Percentiles rank a stretch among this genome's conserved stretches.
Conservation (phyloP, 2,888 invertebrate species). For the Liposcelis brunnea region DNA sequence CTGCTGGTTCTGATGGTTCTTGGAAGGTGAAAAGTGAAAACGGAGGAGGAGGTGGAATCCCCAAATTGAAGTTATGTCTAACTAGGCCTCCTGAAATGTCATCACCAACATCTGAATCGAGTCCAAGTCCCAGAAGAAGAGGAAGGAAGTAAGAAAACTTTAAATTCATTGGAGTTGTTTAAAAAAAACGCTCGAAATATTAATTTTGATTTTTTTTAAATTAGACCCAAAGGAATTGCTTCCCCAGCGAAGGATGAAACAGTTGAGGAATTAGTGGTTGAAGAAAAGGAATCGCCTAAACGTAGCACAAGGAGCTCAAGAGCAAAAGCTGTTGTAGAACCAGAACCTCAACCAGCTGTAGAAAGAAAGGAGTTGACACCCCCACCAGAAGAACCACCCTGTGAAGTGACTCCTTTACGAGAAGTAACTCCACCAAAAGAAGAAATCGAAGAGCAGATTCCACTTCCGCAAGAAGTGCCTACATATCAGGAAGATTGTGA, state of each 20-base stretch:
- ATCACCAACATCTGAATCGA: slow-evolving; percentile 14
- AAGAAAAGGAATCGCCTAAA: neutral
- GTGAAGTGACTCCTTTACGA: too few relatives aligned
- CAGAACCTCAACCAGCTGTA: slow-evolving; percentile 2
- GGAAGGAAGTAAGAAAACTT: slow-evolving; percentile 14
- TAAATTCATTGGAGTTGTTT: slow-evolving; percentile 15
- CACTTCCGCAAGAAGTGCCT: too few relatives aligned
- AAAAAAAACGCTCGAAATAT: slow-evolving; percentile 14
- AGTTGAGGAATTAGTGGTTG: slow-evolving; percentile 10
- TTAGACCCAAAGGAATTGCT: slow-evolving; percentile 3
- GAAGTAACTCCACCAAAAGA: too few relatives aligned
- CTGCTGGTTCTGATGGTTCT: slow-evolving; percentile 22
- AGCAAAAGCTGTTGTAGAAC: slow-evolving; percentile 5
- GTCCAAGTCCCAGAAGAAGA: slow-evolving; percentile 4
- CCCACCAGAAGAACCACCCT: neutral
- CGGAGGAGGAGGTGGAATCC: slow-evolving; percentile 21
- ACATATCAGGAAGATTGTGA: too few relatives aligned
- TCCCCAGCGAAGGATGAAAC: slow-evolving; percentile 10
- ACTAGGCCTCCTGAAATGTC: slow-evolving; percentile 17
- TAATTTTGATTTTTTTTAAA: slow-evolving; percentile 2
- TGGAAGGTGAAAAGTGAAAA: slow-evolving; percentile 32
- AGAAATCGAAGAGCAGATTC: too few relatives aligned
- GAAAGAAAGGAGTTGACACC: neutral
- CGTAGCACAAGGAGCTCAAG: slow-evolving; percentile 2
- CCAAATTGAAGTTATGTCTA: slow-evolving; percentile 20